Evolutionary conservation across 2,797 vertebrate species (phyloP).

Genomic region (Champsocephalus esox): DNA sequence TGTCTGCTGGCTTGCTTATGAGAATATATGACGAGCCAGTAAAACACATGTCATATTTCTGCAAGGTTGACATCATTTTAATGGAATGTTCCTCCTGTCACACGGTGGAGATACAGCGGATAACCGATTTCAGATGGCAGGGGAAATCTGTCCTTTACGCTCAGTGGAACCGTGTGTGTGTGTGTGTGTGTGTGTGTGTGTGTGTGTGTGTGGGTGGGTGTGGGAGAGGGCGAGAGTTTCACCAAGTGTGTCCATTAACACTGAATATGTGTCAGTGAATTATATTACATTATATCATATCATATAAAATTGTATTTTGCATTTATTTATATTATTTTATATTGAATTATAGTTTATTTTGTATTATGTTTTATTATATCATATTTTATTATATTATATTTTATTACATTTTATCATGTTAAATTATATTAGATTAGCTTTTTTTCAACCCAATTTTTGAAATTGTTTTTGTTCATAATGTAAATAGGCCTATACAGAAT

Average conservation of each 20-base stretch:
- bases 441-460: too few species aligned
- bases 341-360: too few species aligned
- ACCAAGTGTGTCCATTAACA: not conserved
- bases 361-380: too few species aligned
- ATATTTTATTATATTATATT: too few species aligned
- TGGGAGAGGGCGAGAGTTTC: not conserved
- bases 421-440: too few species aligned
- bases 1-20: conserved; percentile 41
- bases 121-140: conserved; percentile 53
- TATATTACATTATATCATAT: not conserved
- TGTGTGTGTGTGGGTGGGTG: conserved; percentile 4
- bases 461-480: too few species aligned
- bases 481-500: too few species aligned
- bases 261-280: not conserved
- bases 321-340: too few species aligned
- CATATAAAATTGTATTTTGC: too few species aligned
- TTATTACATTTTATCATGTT: too few species aligned
- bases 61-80: conserved; percentile 74
- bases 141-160: conserved; percentile 63
- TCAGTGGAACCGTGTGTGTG: conserved; percentile 34
- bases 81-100: conserved; percentile 56
- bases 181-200: not conserved
- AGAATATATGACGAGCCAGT: conserved; percentile 58
- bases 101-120: conserved; percentile 49
- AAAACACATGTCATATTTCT: conserved; percentile 64